Percentiles rank a stretch among this genome's conserved stretches.
Evolutionary conservation across 2,797 vertebrate species (phyloP).

Genomic region (Lacerta bilineata): DNA sequence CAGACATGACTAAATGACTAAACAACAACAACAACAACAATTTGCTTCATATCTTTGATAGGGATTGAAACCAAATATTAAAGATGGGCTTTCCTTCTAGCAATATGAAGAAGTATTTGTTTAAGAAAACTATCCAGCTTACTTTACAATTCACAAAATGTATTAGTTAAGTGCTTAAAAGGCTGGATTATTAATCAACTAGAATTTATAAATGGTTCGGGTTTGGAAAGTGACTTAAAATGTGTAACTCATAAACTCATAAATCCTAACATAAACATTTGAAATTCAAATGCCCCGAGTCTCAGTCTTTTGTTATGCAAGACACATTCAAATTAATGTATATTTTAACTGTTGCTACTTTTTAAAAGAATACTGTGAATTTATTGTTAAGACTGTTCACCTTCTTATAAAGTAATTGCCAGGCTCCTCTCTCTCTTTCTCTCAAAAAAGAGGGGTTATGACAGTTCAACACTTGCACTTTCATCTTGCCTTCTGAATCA

Average conservation of each 20-base stretch:
- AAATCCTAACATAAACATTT: not conserved
- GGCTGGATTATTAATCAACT: constrained; percentile 13
- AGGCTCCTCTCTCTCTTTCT: not conserved
- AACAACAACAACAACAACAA: not conserved
- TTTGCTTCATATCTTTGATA: not conserved
- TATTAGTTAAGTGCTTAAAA: not conserved
- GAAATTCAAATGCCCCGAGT: not conserved
- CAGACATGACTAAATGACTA: too few species aligned
- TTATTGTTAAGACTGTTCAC: not conserved
- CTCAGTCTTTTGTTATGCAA: not conserved
- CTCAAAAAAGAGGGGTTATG: not conserved
- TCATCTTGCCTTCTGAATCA: not conserved
- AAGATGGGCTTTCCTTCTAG: not conserved
- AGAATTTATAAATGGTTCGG: constrained; percentile 21
- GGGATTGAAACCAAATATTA: constrained; percentile 18
- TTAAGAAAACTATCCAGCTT: not conserved
- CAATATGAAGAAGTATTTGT: constrained; percentile 6
- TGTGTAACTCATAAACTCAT: not conserved
- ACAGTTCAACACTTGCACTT: not conserved
- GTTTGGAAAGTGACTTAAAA: not conserved
- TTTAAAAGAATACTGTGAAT: not conserved
- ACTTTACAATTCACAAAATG: not conserved
- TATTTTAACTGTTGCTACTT: not conserved
- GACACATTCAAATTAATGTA: not conserved
- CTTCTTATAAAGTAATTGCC: not conserved